Base-by-base conservation (phyloP, 2,888 invertebrate genomes). In the Agrotis segetum region DNA sequence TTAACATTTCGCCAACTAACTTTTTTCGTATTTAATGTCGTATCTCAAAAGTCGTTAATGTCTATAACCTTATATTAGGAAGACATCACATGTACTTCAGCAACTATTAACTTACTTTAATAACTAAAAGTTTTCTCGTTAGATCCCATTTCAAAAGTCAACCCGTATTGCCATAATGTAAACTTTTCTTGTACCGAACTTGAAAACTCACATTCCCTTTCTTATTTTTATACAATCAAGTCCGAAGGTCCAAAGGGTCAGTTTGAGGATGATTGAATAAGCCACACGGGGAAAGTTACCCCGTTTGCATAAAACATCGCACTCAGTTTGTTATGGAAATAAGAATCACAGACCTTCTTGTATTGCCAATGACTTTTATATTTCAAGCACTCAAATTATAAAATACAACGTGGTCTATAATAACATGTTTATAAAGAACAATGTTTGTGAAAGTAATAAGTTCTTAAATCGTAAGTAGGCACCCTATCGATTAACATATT, bases 251-350 rank as follows among this genome's bases (percentile, higher is more conserved):
- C 53, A 13, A 34, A 67, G 71, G 77, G 71, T 81, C 77, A 65
- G 52, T 70, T 53, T 44, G 56, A 53, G 60, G 49, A 70, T 76
- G 81, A 81, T 78, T 78, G 77, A 76, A 67, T 81, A 66, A 79
- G 21, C 56, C 53, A 53, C 77, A 61, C 67, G 76, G 70, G 70
- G 70, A 76, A 71, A 79, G 71, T 79, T 70, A 67, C 60, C 60
- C 53, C 24, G 67, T 71, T 76, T 76, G 53, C 63, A 79, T 81
- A 77, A 79, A 79, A 76, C 56, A 71, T 63, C 47, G 24, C 16
- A 49, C 40, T 5, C 55, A 50, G 66, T 81, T 75, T 70, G 59
- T 81, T 79, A 67, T 67, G 76, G 67, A 52, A 69, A 78, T 78
- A 52, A 81, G 70, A 70, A 76, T 76, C 65, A 61, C 44, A 50